Base-by-base conservation (phyloP, 2,888 invertebrate species). In the Agrilus mali region DNA sequence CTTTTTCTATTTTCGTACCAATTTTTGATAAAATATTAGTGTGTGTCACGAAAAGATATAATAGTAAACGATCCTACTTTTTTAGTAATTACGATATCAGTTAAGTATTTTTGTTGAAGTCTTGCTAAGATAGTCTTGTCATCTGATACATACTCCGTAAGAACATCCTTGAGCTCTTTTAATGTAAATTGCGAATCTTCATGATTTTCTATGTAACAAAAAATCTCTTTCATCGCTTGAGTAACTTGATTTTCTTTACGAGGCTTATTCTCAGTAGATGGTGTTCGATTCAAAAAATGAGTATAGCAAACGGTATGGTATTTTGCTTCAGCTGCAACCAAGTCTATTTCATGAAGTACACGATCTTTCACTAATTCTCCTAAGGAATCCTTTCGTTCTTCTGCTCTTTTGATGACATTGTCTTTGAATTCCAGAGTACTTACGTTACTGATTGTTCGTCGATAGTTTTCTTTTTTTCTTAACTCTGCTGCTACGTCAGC, bases 131-230 rank as follows among this genome's bases (percentile, higher is more conserved):
- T 53, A 15, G 53, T 53, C 45, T 60, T 59, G 53, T 60, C 58
- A 47, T 61, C 58, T 22, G 59, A 55, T 46, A 61, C 48, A 47
- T 59, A 59, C 35, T 50, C 57, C 45, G 55, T 59, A 42, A 43
- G 45, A 50, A 59, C 54, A 50, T 52, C 50, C 49, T 50, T 51
- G 38, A 61, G 55, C 43, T 63, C 59, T 55, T 56, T 56, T 42
- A 63, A 51, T 43, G 60, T 60, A 53, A 61, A 63, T 59, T 63
- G 60, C 43, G 57, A 63, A 57, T 61, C 60, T 41, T 54, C 43
- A 49, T 51, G 16, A 48, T 50, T 49, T 47, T 51, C 51, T 45
- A 47, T 52, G 46, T 60, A 63, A 54, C 33, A 40, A 53, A 59
- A 62, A 57, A 62, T 56, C 53, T 60, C 55, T 44, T 51, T 44